Conservation (phyloP, 2,888 invertebrate genomes). For the Ichneumon xanthorius region DNA sequence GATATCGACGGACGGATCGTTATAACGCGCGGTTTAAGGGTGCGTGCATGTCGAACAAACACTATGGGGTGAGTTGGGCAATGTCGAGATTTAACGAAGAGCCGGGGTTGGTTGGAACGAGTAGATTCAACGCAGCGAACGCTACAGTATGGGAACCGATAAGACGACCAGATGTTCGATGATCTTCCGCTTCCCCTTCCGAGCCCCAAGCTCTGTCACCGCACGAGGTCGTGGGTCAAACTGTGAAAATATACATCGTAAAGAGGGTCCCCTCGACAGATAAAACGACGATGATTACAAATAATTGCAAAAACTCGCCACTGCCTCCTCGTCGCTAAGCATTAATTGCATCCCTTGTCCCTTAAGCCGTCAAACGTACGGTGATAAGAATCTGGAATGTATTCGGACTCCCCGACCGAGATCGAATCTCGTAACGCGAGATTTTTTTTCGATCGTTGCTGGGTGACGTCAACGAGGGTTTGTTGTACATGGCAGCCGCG, state of each 20-base stretch:
- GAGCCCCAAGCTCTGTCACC: not conserved
- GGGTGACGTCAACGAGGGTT: not conserved
- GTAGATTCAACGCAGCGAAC: constrained; percentile 13
- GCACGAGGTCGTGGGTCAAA: not conserved
- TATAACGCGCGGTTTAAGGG: constrained; percentile 47
- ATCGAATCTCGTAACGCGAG: not conserved
- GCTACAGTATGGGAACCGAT: constrained; percentile 53
- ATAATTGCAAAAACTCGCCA: constrained; percentile 29
- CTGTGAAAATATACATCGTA: not conserved
- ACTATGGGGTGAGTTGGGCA: constrained; percentile 24
- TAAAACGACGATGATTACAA: constrained; percentile 20
- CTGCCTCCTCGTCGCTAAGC: not conserved
- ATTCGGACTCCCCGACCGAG: not conserved
- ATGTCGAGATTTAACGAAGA: constrained; percentile 61
- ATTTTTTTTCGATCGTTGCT: not conserved
- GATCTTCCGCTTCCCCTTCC: not conserved
- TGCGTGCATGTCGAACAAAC: constrained; percentile 45
- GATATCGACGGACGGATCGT: constrained; percentile 36
- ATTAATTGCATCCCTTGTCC: constrained; percentile 12
- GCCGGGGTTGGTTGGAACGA: constrained; percentile 16
- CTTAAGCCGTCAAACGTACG: not conserved
- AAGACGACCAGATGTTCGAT: constrained; percentile 23
- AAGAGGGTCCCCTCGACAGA: not conserved
- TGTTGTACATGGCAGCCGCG: not conserved
- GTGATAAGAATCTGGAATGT: not conserved